Evolutionary conservation across 2,797 vertebrate genomes (phyloP).

Genomic region (Poecilia wingei): DNA sequence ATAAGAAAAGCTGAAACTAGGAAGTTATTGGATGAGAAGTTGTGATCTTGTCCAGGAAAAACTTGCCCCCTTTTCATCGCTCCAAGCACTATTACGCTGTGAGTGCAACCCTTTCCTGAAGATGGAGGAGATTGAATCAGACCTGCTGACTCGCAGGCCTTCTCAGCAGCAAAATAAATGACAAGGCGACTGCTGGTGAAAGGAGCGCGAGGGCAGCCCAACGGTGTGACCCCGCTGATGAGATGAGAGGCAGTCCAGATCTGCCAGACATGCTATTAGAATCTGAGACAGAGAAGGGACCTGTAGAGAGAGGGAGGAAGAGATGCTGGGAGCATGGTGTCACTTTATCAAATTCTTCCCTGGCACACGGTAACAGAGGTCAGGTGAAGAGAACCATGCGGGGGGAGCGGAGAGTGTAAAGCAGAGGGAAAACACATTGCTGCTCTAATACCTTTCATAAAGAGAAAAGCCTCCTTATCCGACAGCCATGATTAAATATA

Average conservation of each 20-base stretch:
- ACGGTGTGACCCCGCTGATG: slow-evolving; percentile 77
- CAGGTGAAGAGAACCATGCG: slow-evolving; percentile 71
- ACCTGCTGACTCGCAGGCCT: slow-evolving; percentile 49
- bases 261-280: slow-evolving; percentile 74
- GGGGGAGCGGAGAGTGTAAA: slow-evolving; percentile 73
- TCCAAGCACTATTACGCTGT: slow-evolving; percentile 32
- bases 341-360: slow-evolving; percentile 83
- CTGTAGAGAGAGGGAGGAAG: slow-evolving; percentile 47
- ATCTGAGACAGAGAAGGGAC: slow-evolving; percentile 62
- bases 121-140: slow-evolving; percentile 74
- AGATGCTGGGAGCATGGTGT: slow-evolving; percentile 62
- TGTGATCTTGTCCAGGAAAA: slow-evolving; percentile 49
- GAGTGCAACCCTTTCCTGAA: slow-evolving; percentile 63
- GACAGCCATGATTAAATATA: slow-evolving; percentile 75
- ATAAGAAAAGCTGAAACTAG: slow-evolving; percentile 43
- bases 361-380: slow-evolving; percentile 79
- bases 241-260: slow-evolving; percentile 75
- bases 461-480: slow-evolving; percentile 82
- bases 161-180: slow-evolving; percentile 73
- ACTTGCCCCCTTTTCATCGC: slow-evolving; percentile 31
- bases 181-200: slow-evolving; percentile 61
- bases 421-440: slow-evolving; percentile 79
- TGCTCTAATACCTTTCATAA: slow-evolving; percentile 82
- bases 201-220: slow-evolving; percentile 60
- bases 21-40: slow-evolving; percentile 49